phyloP scores from a whole-genome alignment of 2,113 vertebrate species.

The Narcine bancroftii region DNA sequence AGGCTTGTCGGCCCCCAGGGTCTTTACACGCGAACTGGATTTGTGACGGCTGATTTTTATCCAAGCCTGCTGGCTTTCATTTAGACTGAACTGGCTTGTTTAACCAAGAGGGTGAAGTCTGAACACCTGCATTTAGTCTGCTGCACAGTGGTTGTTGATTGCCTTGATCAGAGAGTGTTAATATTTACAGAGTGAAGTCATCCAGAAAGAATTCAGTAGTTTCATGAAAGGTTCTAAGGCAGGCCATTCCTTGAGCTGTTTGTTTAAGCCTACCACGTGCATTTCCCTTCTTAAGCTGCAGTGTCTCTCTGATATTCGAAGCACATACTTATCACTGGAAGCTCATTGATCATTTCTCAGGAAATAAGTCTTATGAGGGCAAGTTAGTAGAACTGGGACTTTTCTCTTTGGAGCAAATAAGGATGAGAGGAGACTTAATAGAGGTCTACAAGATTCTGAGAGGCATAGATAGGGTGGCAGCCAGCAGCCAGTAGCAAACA shows the following conservation, averaged over 20 bases:
- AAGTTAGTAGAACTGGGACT: no score
- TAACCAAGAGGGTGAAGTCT: neutral
- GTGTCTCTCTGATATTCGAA: neutral
- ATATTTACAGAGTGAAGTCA: neutral
- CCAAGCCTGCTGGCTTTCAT: neutral
- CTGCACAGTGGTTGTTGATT: neutral
- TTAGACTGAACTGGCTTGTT: neutral
- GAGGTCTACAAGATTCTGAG: no score
- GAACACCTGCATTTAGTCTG: slow-evolving; percentile 2
- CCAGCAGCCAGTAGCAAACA: no score
- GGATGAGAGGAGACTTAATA: no score
- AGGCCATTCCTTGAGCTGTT: neutral
- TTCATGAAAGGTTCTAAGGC: neutral
- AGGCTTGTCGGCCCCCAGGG: neutral
- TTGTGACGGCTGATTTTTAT: neutral
- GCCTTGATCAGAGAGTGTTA: neutral
- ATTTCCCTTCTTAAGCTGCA: neutral
- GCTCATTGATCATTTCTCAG: neutral
- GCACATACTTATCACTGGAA: neutral
- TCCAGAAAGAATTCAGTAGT: neutral
- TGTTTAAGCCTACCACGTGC: neutral
- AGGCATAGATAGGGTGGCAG: no score
- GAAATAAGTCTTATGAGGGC: no score
- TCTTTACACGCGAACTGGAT: neutral
- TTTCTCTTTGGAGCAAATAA: no score